A percentile compares a stretch with the other conserved stretches of the same genome.
These are phyloP conservation scores for Drosophila saltans DNA, from an alignment of 1,140 invertebrate genomes.

Conservation along the genomic window DNA sequence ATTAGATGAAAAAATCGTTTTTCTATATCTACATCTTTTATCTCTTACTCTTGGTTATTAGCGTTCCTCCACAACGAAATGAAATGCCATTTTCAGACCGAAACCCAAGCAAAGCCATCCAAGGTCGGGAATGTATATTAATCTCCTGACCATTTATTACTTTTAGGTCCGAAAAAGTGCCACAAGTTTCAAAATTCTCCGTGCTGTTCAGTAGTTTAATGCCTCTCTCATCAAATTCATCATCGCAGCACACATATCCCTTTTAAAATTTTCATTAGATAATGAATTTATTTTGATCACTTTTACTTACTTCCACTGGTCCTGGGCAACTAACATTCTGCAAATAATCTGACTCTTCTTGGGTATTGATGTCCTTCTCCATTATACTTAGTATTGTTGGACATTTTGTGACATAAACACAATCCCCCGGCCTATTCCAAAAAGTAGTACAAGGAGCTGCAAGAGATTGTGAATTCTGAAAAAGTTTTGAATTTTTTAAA, in stretches of 20 bases:
- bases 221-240: neutral
- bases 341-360: too few species aligned
- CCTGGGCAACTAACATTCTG: too few species aligned
- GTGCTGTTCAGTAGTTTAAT: neutral
- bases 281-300: too few species aligned
- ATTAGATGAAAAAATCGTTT: too few species aligned
- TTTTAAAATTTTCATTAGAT: too few species aligned
- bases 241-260: too few species aligned
- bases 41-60: constrained; percentile 35
- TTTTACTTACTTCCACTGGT: too few species aligned
- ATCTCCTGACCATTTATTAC: neutral
- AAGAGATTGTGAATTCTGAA: neutral
- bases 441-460: neutral
- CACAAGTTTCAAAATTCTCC: too few species aligned
- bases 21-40: neutral
- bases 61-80: constrained; percentile 22
- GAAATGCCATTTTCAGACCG: neutral
- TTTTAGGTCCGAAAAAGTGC: too few species aligned
- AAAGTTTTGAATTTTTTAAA: neutral
- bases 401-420: too few species aligned
- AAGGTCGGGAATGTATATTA: constrained; percentile 18
- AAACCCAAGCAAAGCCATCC: constrained; percentile 24
- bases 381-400: too few species aligned
- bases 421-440: neutral
- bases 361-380: too few species aligned